These are phyloP conservation scores for Morus bassanus DNA, from an alignment of 2,797 vertebrate genomes.

Conservation along the genomic window DNA sequence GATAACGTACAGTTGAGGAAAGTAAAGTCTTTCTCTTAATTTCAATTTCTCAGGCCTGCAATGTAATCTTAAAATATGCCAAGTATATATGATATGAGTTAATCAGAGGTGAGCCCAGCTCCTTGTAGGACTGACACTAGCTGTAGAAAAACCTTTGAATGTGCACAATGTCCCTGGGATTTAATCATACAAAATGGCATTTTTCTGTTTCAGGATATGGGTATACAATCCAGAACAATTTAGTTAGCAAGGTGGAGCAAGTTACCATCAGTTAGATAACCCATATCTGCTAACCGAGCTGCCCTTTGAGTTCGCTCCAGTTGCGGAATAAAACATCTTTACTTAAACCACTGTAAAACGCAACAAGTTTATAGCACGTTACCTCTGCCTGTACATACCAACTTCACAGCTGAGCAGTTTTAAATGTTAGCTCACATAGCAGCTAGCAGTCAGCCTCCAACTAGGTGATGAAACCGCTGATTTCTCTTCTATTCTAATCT, in stretches of 20 bases:
- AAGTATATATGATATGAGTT: background rate
- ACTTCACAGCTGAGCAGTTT: background rate
- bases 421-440: background rate
- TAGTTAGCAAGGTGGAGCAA: background rate
- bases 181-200: background rate
- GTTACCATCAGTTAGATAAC: background rate
- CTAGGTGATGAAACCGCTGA: rapidly evolving
- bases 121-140: background rate
- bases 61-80: background rate
- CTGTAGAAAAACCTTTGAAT: background rate
- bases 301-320: background rate
- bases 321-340: background rate
- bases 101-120: background rate
- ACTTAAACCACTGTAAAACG: background rate
- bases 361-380: background rate
- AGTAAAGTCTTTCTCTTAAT: background rate
- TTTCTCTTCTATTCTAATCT: background rate
- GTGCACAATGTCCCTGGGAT: background rate
- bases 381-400: background rate
- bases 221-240: background rate
- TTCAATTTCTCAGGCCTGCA: background rate
- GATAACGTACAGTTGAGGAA: background rate
- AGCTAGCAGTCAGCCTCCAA: background rate
- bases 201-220: background rate
- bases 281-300: background rate